Base-by-base conservation (phyloP, 2,113 vertebrate species). In the Ictalurus furcatus region DNA sequence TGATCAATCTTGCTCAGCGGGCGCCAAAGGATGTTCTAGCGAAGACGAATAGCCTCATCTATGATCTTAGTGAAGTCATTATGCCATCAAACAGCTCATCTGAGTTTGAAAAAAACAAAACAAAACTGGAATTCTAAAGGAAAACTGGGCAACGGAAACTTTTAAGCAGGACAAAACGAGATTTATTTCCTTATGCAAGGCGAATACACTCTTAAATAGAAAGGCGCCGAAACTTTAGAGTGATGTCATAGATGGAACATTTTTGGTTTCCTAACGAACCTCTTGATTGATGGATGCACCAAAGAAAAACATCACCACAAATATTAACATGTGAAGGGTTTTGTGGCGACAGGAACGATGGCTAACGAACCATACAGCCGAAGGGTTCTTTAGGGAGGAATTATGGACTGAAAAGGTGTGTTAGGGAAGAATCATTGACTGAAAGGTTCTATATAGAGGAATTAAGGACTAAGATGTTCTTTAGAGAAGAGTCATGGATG, bases 11-110 rank as follows among this genome's bases (percentile, higher is more conserved):
- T 87, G 71, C 74, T 87, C 71, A 30, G 58, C 52, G 34, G 37
- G 54, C 67, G 71, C 61, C 65, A 82, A 82, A 73, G 25, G 80
- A 83, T 25, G n/a, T 44, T 52, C 85, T 84, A 44, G 58, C n/a
- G 61, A 52, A 90, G 90, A 90, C 48, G 40, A 89, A 79, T 89
- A 44, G 59, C 88, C 79, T 88, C 48, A 69, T 90, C 65, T 87
- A 44, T 90, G 40, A 84, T 78, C 84, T 84, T 78, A 84, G 71
- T 80, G 80, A 78, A 84, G 78, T 88, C 85, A 58, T 90, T 88
- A 83, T 71, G 52, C 84, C 65, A 69, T 85, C 40, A 56, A 54
- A 67, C 23, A 48, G 69, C 85, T 67, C 71, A 28, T 87, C 37
- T 86, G 52, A 13, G 14, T 37, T 52, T 63, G 2, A 67, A 67